These are phyloP conservation scores for Podiceps cristatus DNA, from an alignment of 2,113 vertebrate species.

Conservation along the genomic window DNA sequence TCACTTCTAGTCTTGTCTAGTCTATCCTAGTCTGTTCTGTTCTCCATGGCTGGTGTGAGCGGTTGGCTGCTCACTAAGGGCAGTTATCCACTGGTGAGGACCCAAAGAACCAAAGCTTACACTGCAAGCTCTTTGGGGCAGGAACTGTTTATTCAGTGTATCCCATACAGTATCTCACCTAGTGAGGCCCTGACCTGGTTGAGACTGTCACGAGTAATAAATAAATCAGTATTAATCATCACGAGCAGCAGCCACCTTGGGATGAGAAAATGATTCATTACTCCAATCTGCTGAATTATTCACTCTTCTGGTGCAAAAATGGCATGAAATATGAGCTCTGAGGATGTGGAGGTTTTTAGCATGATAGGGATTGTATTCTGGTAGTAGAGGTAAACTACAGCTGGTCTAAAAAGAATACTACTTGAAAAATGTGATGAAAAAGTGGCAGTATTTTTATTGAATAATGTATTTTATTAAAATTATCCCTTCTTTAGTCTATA, in stretches of 20 bases:
- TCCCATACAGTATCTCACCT: neutral
- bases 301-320: slow-evolving; percentile 70
- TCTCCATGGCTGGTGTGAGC: neutral
- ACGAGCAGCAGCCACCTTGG: slow-evolving; percentile 56
- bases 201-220: slow-evolving; percentile 50
- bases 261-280: slow-evolving; percentile 73
- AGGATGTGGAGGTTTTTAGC: slow-evolving; percentile 44
- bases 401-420: neutral
- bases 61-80: neutral
- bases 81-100: fast-evolving
- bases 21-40: no score
- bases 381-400: slow-evolving; percentile 8
- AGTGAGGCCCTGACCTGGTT: slow-evolving; percentile 19
- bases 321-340: slow-evolving; percentile 64
- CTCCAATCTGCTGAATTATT: slow-evolving; percentile 73
- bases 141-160: slow-evolving; percentile 14
- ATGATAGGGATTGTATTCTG: slow-evolving; percentile 22
- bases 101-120: neutral
- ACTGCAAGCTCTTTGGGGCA: neutral
- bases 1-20: neutral
- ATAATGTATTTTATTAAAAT: neutral
- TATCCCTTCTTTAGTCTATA: neutral
- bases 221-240: slow-evolving; percentile 72
- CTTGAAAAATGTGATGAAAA: slow-evolving; percentile 4
- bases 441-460: neutral